Conservation (phyloP, 2,888 invertebrate genomes). For the Margaritifera margaritifera region DNA sequence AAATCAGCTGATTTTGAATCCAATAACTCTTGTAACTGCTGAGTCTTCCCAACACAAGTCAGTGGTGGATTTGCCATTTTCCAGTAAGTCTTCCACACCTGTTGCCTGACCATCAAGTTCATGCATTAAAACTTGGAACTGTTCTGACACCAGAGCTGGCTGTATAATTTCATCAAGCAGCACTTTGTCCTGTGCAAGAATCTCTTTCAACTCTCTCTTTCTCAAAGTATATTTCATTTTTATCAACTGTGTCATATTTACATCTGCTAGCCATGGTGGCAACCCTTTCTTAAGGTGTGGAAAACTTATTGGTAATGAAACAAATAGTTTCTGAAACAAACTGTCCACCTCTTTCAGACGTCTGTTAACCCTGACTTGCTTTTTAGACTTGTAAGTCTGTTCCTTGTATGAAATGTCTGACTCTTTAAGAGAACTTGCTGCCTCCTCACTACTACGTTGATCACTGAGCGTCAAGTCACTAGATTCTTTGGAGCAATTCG, state of each 20-base stretch:
- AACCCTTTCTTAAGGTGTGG: constrained; percentile 61
- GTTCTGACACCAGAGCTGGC: constrained; percentile 82
- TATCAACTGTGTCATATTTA: constrained; percentile 80
- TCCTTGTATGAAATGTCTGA: constrained; percentile 32
- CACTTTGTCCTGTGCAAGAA: constrained; percentile 79
- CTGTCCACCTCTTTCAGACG: constrained; percentile 3
- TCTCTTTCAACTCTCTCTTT: constrained; percentile 77
- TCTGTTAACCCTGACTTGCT: too few species aligned
- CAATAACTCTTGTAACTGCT: too few species aligned
- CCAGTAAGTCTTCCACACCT: too few species aligned
- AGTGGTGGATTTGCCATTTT: too few species aligned
- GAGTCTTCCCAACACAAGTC: too few species aligned
- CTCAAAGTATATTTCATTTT: constrained; percentile 82
- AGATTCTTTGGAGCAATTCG: constrained; percentile 12
- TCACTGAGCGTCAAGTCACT: constrained; percentile 70
- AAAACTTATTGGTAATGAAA: constrained; percentile 48
- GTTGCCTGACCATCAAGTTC: constrained; percentile 19
- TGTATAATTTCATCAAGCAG: constrained; percentile 77
- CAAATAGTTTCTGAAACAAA: constrained; percentile 34
- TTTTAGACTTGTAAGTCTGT: too few species aligned
- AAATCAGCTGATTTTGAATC: too few species aligned
- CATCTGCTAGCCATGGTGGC: constrained; percentile 82
- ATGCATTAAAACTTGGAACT: constrained; percentile 74
- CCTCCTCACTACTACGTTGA: constrained; percentile 60
- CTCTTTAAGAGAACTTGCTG: constrained; percentile 71